Evolutionary conservation across 2,888 invertebrate species (phyloP).

Genomic region (Hedychridium roseum): DNA sequence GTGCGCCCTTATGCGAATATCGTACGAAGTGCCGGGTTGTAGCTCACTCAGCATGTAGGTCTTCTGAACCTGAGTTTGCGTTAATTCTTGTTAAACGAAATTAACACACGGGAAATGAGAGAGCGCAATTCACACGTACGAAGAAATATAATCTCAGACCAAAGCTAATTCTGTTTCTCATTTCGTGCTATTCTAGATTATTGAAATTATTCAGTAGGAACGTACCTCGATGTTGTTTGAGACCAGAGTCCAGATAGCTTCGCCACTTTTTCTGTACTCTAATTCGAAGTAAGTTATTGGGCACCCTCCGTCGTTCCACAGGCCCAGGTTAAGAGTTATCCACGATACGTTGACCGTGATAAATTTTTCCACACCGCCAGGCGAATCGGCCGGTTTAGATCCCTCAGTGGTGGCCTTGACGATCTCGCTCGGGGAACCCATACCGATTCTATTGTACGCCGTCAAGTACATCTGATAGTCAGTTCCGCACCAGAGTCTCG

Average conservation of each 20-base stretch:
- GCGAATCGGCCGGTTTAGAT: slow-evolving; percentile 58
- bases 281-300: slow-evolving; percentile 86
- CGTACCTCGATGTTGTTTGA: slow-evolving; percentile 78
- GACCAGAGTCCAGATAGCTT: slow-evolving; percentile 79
- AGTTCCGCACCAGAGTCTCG: slow-evolving; percentile 88
- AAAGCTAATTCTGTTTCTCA: too few relatives aligned
- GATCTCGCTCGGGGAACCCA: slow-evolving; percentile 87
- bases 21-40: slow-evolving; percentile 71
- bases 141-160: too few relatives aligned
- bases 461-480: slow-evolving; percentile 88
- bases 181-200: too few relatives aligned
- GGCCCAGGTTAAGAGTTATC: slow-evolving; percentile 85
- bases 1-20: slow-evolving; percentile 71
- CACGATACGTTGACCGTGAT: slow-evolving; percentile 84
- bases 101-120: too few relatives aligned
- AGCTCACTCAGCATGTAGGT: slow-evolving; percentile 83
- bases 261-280: slow-evolving; percentile 71
- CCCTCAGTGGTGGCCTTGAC: slow-evolving; percentile 74
- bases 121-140: too few relatives aligned
- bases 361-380: slow-evolving; percentile 55
- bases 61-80: slow-evolving; percentile 73
- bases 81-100: too few relatives aligned
- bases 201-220: too few relatives aligned
- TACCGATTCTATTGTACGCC: slow-evolving; percentile 90
- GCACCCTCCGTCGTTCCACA: slow-evolving; percentile 90